Base-by-base conservation (phyloP, 2,113 vertebrate genomes). In the Charina bottae region DNA sequence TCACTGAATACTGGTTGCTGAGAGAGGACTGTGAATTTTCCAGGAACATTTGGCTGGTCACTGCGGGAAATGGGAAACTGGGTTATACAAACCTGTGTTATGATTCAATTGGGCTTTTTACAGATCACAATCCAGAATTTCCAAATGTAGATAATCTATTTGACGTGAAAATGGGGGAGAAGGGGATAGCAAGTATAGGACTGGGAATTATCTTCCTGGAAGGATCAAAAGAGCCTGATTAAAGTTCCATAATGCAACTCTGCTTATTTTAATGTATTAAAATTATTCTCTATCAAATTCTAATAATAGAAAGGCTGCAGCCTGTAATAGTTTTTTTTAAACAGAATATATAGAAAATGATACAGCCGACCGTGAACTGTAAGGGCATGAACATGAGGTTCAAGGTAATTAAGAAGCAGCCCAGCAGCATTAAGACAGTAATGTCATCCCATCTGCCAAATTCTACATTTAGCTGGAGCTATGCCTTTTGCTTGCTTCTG, bases 401-500 rank as follows among this genome's bases (percentile, higher is more conserved):
- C 90, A 23, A 68, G 97, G 97, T 97, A 97, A 97, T 98, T 98
- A 98, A 98, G 97, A 95, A 97, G 96, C 97, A 97, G 96, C 95
- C 96, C 94, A 93, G 95, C 94, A 95, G 93, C 84, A 91, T 90
- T 8, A 93, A 93, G 94, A 95, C 93, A 94, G 96, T 85, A 94
- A 96, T 97, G 97, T 96, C 95, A 95, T 90, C 96, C 98, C 97
- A 98, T 98, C 98, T 98, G 97, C 97, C 97, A 96, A 96, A 94
- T 92, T 96, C 95, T 94, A 96, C 91, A 9, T 72, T 92, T 93
- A 94, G 95, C 95, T 97, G 97, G 96, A 97, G 96, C 93, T 0
- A 28, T 46, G 96, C 97, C 98, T 95, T 97, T 95, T 94, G 97
- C 96, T 97, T 97, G 97, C 97, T 97, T 96, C 97, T 95, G 90